Conservation (phyloP, 1,140 invertebrate species). For the Scaptomyza graminum region DNA sequence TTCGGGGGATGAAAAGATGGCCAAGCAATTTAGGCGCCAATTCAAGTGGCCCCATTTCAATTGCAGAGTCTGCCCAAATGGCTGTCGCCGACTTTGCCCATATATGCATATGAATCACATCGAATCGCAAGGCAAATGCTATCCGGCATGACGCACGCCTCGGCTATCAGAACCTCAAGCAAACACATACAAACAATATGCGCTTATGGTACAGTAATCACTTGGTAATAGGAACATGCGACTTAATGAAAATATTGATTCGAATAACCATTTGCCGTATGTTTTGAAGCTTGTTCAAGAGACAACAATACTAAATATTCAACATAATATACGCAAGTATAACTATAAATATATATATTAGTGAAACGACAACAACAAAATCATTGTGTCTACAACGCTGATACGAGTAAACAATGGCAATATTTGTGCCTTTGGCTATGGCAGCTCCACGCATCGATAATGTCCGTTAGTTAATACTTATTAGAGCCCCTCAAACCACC, state of each 20-base stretch:
- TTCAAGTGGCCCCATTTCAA: conserved; percentile 23
- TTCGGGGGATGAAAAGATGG: neutral
- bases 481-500: conserved; percentile 3
- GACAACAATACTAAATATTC: neutral
- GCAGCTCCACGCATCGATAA: conserved; percentile 39
- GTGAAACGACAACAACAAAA: no score
- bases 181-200: neutral
- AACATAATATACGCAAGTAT: no score
- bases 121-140: neutral
- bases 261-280: no score
- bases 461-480: conserved; percentile 45
- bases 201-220: neutral
- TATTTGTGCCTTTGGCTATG: conserved; percentile 24
- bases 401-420: conserved; percentile 38
- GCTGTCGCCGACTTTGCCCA: conserved; percentile 19
- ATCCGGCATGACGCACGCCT: conserved; percentile 42
- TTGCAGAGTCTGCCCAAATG: conserved; percentile 34
- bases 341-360: neutral
- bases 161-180: conserved; percentile 21
- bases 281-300: neutral
- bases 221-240: neutral
- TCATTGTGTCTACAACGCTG: conserved; percentile 18
- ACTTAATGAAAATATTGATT: neutral
- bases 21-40: conserved; percentile 2
- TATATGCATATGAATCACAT: conserved; percentile 29